A percentile compares a stretch with the other conserved stretches of the same genome.
phyloP scores from a whole-genome alignment of 2,113 vertebrate genomes.

The Eudyptes chrysolophus region DNA sequence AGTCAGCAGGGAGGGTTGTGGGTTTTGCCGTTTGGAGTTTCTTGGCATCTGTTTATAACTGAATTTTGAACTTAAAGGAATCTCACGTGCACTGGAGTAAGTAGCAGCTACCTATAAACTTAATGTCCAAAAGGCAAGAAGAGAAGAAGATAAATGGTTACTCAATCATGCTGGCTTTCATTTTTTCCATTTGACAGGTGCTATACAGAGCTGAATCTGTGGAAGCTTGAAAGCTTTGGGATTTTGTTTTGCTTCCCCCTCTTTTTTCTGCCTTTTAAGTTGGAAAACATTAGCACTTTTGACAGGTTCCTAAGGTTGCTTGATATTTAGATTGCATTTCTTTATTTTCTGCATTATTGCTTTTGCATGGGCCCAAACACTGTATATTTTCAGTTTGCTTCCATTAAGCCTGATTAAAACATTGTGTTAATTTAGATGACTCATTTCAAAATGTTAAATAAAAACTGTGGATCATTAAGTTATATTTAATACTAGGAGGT shows the following conservation, averaged over 20 bases:
- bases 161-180: not conserved
- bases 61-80: not conserved
- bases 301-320: not conserved
- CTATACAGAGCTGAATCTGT: not conserved
- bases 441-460: not conserved
- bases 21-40: accelerated
- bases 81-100: not conserved
- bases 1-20: not conserved
- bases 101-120: not conserved
- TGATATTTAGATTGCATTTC: not conserved
- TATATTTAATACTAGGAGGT: not conserved
- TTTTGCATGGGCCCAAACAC: not conserved
- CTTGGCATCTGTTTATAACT: not conserved
- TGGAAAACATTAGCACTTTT: not conserved
- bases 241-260: not conserved
- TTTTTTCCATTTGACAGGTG: not conserved
- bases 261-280: not conserved
- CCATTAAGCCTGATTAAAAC: not conserved
- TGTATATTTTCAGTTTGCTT: not conserved
- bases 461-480: not conserved
- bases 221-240: not conserved
- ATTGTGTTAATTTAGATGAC: not conserved
- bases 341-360: not conserved
- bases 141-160: not conserved
- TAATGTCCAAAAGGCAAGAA: not conserved